phyloP scores from a whole-genome alignment of 2,797 vertebrate genomes.

The Chelon labrosus region DNA sequence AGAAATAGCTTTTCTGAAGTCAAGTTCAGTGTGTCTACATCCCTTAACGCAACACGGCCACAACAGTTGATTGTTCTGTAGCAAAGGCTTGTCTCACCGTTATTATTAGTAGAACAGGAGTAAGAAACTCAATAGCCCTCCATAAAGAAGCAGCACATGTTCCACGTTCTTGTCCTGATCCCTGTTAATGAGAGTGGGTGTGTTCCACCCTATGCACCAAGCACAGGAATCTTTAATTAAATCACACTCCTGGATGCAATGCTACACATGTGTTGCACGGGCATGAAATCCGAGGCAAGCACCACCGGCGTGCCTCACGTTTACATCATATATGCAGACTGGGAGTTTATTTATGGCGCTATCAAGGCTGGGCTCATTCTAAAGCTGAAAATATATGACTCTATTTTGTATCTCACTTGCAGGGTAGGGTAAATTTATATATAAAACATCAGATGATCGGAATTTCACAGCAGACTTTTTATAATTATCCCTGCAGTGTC shows the following conservation, averaged over 20 bases:
- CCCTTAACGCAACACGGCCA: conserved; percentile 11
- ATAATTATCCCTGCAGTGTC: background rate
- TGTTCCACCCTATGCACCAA: conserved; percentile 44
- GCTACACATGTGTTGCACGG: conserved; percentile 66
- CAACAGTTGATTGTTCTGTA: conserved; percentile 43
- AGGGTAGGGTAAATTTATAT: conserved; percentile 19
- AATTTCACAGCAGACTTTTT: conserved; percentile 26
- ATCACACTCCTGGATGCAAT: conserved; percentile 62
- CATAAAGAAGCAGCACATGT: conserved; percentile 56
- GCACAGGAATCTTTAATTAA: conserved; percentile 74
- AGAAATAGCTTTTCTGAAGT: background rate
- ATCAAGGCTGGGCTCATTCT: conserved; percentile 21
- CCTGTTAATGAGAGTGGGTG: conserved; percentile 66
- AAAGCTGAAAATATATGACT: conserved; percentile 15
- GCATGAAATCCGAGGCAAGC: conserved; percentile 57
- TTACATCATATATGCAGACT: conserved; percentile 34
- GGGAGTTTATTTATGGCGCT: conserved; percentile 54
- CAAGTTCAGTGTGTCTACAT: conserved; percentile 2
- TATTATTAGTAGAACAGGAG: conserved; percentile 52
- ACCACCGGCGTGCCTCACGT: conserved; percentile 51
- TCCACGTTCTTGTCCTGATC: conserved; percentile 64
- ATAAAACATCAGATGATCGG: conserved; percentile 13
- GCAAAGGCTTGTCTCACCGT: conserved; percentile 25
- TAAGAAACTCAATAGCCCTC: conserved; percentile 53
- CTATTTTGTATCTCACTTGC: background rate